These are phyloP conservation scores for Rhyzopertha dominica DNA, from an alignment of 1,140 invertebrate species.

Conservation along the genomic window DNA sequence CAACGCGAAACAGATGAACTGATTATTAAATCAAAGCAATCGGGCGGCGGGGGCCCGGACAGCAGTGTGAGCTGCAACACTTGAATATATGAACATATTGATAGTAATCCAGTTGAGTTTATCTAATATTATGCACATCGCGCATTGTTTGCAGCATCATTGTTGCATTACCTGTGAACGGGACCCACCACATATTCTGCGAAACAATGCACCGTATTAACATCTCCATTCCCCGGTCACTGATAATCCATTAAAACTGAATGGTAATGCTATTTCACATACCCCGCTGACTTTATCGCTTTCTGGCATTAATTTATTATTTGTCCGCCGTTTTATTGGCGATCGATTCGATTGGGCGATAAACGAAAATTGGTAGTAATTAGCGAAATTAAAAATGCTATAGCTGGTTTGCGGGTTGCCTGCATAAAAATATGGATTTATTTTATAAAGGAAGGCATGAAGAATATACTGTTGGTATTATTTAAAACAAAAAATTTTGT, in stretches of 20 bases:
- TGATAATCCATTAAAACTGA: too few relatives aligned
- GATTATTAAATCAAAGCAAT: too few relatives aligned
- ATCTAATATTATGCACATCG: slow-evolving; percentile 17
- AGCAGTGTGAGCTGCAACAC: slow-evolving; percentile 12
- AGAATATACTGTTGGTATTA: too few relatives aligned
- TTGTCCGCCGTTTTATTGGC: background rate
- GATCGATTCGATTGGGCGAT: background rate
- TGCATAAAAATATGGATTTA: too few relatives aligned
- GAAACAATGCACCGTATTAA: slow-evolving; percentile 19
- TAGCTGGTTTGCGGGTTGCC: too few relatives aligned
- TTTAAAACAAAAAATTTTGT: too few relatives aligned
- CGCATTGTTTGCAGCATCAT: slow-evolving; percentile 20
- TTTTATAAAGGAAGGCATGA: too few relatives aligned
- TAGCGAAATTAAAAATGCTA: background rate
- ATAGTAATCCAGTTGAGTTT: slow-evolving; percentile 17
- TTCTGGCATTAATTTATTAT: slow-evolving; percentile 8
- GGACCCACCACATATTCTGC: slow-evolving; percentile 11
- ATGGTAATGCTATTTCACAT: slow-evolving; percentile 5
- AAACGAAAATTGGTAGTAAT: background rate
- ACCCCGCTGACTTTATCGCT: slow-evolving; percentile 5
- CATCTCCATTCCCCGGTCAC: slow-evolving; percentile 18
- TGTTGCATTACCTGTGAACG: slow-evolving; percentile 24
- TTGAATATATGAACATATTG: slow-evolving; percentile 16
- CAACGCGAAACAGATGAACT: too few relatives aligned
- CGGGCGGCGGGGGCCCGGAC: too few relatives aligned